These are phyloP conservation scores for Sycobia sp. DNA, from an alignment of 1,140 invertebrate species.

Conservation along the genomic window DNA sequence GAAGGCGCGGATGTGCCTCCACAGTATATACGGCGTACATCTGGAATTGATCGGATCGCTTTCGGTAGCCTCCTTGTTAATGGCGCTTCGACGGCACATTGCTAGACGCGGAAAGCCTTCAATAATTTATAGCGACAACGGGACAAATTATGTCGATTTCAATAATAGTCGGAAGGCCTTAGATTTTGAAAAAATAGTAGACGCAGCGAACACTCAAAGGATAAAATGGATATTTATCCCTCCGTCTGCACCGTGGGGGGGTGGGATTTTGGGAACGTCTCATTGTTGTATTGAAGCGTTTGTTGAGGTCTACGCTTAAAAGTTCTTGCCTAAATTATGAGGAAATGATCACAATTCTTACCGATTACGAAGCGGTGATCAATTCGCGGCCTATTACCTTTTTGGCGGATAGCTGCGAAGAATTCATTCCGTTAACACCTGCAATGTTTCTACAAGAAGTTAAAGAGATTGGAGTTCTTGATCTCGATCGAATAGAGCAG, in stretches of 20 bases:
- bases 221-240: conserved; percentile 53
- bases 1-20: conserved; percentile 48
- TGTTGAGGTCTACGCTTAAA: conserved; percentile 36
- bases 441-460: conserved; percentile 45
- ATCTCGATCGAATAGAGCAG: conserved; percentile 35
- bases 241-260: conserved; percentile 47
- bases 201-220: too few species aligned
- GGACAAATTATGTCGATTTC: conserved; percentile 42
- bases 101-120: conserved; percentile 24
- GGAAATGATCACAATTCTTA: conserved; percentile 42
- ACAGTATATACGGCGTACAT: conserved; percentile 43
- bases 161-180: too few species aligned
- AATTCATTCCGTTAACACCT: conserved; percentile 33
- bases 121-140: conserved; percentile 38
- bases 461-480: conserved; percentile 34
- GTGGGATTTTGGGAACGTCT: conserved; percentile 50
- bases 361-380: conserved; percentile 44
- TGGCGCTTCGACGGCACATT: conserved; percentile 37
- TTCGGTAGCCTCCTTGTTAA: conserved; percentile 36
- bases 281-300: conserved; percentile 39
- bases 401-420: conserved; percentile 40
- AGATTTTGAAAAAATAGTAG: too few species aligned
- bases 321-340: conserved; percentile 39
- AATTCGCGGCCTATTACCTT: conserved; percentile 48
- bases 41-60: conserved; percentile 41